phyloP scores from a whole-genome alignment of 1,140 invertebrate genomes.

The Spodoptera frugiperda region DNA sequence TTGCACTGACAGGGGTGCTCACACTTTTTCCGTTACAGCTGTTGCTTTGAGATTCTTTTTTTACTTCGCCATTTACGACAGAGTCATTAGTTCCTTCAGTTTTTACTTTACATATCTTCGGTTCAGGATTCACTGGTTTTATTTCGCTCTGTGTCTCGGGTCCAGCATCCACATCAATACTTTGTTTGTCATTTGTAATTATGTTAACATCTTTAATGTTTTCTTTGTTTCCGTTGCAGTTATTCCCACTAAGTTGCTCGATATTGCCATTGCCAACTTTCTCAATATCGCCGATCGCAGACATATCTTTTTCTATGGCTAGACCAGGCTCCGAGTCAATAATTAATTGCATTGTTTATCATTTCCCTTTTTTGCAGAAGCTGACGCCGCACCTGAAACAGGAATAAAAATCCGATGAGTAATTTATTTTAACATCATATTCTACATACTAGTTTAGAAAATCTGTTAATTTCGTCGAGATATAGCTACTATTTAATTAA shows the following conservation, averaged over 20 bases:
- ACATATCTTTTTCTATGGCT: slow-evolving; percentile 70
- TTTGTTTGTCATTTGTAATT: slow-evolving; percentile 3
- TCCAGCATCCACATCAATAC: neutral
- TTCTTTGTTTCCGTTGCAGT: slow-evolving; percentile 59
- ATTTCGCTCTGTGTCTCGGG: neutral
- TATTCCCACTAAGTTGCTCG: slow-evolving; percentile 50
- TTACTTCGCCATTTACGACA: neutral
- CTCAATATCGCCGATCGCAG: slow-evolving; percentile 63
- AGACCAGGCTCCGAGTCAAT: slow-evolving; percentile 66
- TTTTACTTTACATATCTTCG: no score
- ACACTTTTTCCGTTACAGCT: neutral
- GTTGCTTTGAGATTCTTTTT: slow-evolving; percentile 8
- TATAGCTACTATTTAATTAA: no score
- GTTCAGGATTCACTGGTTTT: neutral
- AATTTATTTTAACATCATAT: neutral
- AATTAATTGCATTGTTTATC: slow-evolving; percentile 81
- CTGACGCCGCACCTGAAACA: slow-evolving; percentile 45
- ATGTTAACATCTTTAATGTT: slow-evolving; percentile 34
- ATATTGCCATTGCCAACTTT: slow-evolving; percentile 56
- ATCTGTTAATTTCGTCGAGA: no score
- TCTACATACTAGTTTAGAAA: no score
- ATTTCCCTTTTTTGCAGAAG: slow-evolving; percentile 55
- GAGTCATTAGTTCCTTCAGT: neutral
- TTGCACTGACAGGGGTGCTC: neutral
- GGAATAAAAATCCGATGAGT: slow-evolving; percentile 29